Conservation (phyloP, 2,113 vertebrate species). For the Zosterops borbonicus region DNA sequence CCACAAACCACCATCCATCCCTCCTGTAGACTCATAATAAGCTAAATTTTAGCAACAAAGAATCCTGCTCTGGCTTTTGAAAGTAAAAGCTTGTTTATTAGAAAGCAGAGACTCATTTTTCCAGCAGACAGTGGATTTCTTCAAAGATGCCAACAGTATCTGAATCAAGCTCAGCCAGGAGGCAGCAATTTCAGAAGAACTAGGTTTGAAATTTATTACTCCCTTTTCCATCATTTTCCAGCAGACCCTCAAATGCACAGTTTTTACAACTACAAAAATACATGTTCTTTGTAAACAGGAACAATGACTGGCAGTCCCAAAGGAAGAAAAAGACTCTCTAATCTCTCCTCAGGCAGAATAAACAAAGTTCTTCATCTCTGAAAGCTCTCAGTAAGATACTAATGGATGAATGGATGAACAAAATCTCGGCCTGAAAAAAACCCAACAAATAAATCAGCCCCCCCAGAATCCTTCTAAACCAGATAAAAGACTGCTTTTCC, state of each 20-base stretch:
- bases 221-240: not conserved
- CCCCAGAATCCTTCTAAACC: not conserved
- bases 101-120: not conserved
- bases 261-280: constrained; percentile 1
- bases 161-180: not conserved
- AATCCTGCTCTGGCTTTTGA: not conserved
- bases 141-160: not conserved
- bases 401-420: constrained; percentile 15
- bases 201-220: not conserved
- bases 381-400: constrained; percentile 11
- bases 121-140: not conserved
- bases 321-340: constrained; percentile 37
- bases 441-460: not conserved
- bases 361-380: constrained; percentile 28
- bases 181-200: not conserved
- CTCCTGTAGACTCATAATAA: not conserved
- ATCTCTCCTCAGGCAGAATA: constrained; percentile 45
- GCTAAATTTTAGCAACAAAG: not conserved
- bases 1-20: not conserved
- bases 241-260: not conserved
- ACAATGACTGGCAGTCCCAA: constrained; percentile 46
- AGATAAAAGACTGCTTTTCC: not conserved
- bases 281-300: constrained; percentile 44
- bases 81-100: not conserved
- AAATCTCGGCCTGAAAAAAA: not conserved